Evolutionary conservation across 2,113 vertebrate genomes (phyloP), one percentile per base, ranked within the genome.

Genomic region (Calyptomena viridis): DNA sequence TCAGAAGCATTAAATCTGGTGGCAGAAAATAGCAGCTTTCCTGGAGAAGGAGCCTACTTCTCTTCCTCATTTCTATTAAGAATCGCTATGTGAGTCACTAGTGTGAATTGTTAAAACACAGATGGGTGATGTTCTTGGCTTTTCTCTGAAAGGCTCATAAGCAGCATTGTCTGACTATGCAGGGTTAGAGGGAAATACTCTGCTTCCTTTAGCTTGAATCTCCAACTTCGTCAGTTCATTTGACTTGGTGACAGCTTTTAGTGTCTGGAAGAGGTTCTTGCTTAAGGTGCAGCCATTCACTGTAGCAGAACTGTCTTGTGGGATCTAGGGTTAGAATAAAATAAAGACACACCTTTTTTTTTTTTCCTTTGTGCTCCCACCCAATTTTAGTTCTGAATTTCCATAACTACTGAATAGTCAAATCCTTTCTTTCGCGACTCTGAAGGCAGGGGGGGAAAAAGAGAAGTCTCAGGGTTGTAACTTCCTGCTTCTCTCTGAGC

Each of bases 201-300:
- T 84, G 37, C 44, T n/a, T 93, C 40, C 85, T 88, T 72, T 39
- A 93, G 82, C 93, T 87, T 83, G 94, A 90, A 86, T 89, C 94
- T 94, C 95, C 77, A 82, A 76, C 72, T 92, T 80, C 0, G 24
- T 82, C 50, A 52, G 73, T 90, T 96, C 69, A 75, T 93, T 95
- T 93, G 80, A 86, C 84, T 96, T 89, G 73, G 79, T 93, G 85
- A 73, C 66, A 90, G 58, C 74, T 77, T 67, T 27, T 84, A 12
- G 55, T 83, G 60, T 46, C 47, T 92, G 80, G 71, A 56, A 87
- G 59, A 90, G 56, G 68, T 76, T 89, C 68, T 95, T 78, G 74
- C 86, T 85, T 78, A 59, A 89, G 86, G 75, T 94, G 56, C 66
- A 84, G 58, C 63, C 49, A 12, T 91, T 90, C 68, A 17, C 30